Conservation (phyloP, 2,888 invertebrate species). For the Metallyticus violacea region DNA sequence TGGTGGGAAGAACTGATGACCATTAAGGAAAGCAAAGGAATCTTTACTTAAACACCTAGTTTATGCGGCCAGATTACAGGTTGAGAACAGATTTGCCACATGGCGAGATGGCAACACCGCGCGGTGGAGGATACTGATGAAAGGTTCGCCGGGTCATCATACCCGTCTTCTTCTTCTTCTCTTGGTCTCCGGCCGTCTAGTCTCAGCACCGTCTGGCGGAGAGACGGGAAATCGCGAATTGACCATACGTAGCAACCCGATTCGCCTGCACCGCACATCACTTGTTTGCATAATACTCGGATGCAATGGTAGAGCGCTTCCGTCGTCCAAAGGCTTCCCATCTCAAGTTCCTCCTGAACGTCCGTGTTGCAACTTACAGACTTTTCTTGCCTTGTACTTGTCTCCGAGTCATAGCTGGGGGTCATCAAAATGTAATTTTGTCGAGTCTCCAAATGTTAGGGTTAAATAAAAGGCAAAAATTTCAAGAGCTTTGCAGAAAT, state of each 20-base stretch:
- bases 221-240: background rate
- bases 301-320: background rate
- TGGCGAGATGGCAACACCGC: background rate
- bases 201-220: background rate
- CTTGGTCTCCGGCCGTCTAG: too few relatives aligned
- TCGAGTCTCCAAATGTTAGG: too few relatives aligned
- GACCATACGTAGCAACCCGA: background rate
- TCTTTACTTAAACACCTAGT: background rate
- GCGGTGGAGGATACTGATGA: background rate
- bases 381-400: background rate
- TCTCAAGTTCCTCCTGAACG: background rate
- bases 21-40: background rate
- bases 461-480: too few relatives aligned
- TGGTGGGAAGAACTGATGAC: background rate
- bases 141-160: slow-evolving; percentile 8
- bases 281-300: background rate
- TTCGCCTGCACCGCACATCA: too few relatives aligned
- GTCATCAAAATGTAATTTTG: too few relatives aligned
- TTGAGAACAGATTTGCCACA: background rate
- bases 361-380: too few relatives aligned
- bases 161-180: background rate
- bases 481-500: too few relatives aligned
- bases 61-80: background rate
- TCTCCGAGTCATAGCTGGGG: background rate
- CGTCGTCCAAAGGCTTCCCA: background rate